Evolutionary conservation across 2,888 invertebrate species (phyloP), one percentile per base, ranked within the genome.

Genomic region (Lypha dubia): DNA sequence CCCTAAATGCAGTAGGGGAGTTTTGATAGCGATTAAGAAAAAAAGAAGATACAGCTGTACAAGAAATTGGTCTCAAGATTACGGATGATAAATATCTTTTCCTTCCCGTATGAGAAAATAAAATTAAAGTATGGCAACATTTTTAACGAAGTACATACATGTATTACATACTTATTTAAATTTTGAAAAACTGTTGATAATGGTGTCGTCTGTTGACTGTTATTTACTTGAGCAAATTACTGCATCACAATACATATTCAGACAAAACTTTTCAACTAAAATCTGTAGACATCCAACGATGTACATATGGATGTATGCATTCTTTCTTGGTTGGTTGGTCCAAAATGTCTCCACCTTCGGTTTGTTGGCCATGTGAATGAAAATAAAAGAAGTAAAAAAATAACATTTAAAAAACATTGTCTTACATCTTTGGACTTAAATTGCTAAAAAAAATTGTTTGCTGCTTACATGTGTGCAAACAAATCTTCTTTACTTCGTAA

Each of bases 281-380:
- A 70, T 70, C 56, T 20, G 11, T 35, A 75, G 80, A 51, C 53
- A 58, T 32, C 0, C 9, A 9, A 44, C 22, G 41, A 56, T n/a
- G n/a, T 58, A 44, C n/a, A n/a, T 51, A 49, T 62, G 51, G 20
- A 44, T 44, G 24, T 60, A 65, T 44, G 24, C 51, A 65, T 71
- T 73, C 58, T 41, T 71, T 67, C 71, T 73, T 77, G 85, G 79
- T 79, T 85, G 81, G 82, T 73, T 53, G n/a, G n/a, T n/a, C n/a
- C n/a, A 79, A 79, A 71, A 62, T 85, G 86, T 86, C 86, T 86
- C 86, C 86, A 86, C 86, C 86, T 86, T 81, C 65, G 56, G 63
- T 79, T 73, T 68, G 41, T 58, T 76, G 41, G 63, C 32, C 76
- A 76, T 80, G 53, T 67, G n/a, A 56, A 65, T 44, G 28, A 11